phyloP scores from a whole-genome alignment of 2,888 invertebrate genomes.

The Tenthredo livida region DNA sequence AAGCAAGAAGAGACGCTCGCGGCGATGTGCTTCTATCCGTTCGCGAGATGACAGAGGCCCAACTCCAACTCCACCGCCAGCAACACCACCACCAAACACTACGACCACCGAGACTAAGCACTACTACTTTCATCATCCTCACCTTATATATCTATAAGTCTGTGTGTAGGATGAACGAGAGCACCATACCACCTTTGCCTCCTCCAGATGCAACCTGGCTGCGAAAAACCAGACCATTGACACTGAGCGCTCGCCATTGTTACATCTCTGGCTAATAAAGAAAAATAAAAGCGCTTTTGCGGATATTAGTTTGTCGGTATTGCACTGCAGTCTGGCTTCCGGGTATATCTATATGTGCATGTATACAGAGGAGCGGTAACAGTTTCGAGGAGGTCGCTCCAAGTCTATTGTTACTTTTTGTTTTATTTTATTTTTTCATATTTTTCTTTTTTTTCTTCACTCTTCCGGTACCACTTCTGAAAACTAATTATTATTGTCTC shows the following conservation, averaged over 20 bases:
- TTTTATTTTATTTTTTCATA: not conserved
- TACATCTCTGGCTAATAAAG: constrained; percentile 68
- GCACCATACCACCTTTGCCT: constrained; percentile 35
- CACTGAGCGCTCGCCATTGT: constrained; percentile 63
- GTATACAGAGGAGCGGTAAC: constrained; percentile 8
- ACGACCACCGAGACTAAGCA: not conserved
- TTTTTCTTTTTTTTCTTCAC: not conserved
- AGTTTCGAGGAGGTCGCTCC: constrained; percentile 11
- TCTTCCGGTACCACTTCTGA: not conserved
- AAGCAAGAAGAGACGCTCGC: constrained; percentile 63
- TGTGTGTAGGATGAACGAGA: constrained; percentile 32
- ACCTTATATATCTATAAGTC: not conserved
- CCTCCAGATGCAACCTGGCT: constrained; percentile 61
- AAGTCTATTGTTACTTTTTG: constrained; percentile 21
- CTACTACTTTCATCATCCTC: constrained; percentile 39
- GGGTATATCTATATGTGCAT: constrained; percentile 1
- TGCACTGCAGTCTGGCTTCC: constrained; percentile 52
- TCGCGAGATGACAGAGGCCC: constrained; percentile 52
- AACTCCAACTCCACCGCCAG: constrained; percentile 41
- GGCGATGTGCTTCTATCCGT: constrained; percentile 59
- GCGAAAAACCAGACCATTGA: constrained; percentile 68
- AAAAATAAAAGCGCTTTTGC: constrained; percentile 69
- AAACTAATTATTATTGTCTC: constrained; percentile 31
- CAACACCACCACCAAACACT: constrained; percentile 36
- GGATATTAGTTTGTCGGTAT: constrained; percentile 66